These are phyloP conservation scores for Solenopsis invicta DNA, from an alignment of 1,140 invertebrate genomes.

Conservation along the genomic window DNA sequence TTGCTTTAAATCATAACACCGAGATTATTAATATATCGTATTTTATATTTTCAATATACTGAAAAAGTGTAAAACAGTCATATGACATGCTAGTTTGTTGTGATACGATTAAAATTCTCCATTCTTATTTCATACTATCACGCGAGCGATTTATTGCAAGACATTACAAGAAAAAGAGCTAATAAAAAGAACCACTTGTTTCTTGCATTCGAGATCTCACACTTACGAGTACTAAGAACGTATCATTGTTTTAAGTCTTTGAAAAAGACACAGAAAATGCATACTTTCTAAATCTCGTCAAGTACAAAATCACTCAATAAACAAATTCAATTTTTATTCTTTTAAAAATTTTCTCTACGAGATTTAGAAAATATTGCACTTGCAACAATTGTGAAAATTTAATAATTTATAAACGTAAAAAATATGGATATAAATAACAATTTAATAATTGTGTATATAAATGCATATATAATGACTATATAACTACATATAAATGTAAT, in stretches of 20 bases:
- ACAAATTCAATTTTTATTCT: no score
- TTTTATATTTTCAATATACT: background rate
- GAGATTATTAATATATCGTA: background rate
- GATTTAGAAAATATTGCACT: background rate
- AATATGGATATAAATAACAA: background rate
- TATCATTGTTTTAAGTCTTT: background rate
- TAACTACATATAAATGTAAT: no score
- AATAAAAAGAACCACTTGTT: constrained; percentile 1
- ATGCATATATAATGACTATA: no score
- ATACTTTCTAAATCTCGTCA: no score
- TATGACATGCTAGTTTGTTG: background rate
- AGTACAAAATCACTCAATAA: no score
- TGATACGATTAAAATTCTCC: background rate
- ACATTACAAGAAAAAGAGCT: background rate
- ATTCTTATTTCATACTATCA: background rate
- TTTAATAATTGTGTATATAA: no score
- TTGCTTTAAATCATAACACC: background rate
- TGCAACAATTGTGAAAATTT: background rate
- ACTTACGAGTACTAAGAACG: background rate
- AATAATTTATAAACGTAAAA: background rate
- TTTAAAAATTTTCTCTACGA: no score
- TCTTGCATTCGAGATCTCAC: background rate
- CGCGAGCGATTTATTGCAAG: background rate
- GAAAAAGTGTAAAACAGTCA: background rate
- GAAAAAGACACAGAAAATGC: background rate